Evolutionary conservation across 1,140 invertebrate genomes (phyloP), one percentile per base, ranked within the genome.

Genomic region (Drosophila ogumai): DNA sequence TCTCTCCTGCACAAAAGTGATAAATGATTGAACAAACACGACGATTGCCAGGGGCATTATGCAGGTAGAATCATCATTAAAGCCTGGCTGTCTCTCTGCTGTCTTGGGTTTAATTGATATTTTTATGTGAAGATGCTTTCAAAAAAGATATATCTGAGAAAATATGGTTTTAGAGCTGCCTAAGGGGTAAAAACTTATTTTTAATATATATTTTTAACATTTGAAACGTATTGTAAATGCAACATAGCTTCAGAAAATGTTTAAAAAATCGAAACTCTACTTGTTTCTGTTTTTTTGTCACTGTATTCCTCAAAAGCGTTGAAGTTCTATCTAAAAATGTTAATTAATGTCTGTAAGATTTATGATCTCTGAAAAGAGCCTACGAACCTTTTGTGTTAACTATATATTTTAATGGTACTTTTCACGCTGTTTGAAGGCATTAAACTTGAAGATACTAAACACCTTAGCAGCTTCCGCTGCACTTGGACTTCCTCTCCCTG

Each of bases 61-160:
- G 68, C 68, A 71, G 68, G 68, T 58, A 71, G 52, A 72, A 71
- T 54, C 68, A 72, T 71, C 68, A 71, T 72, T 72, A 72, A 49
- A 58, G 34, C 19, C 68, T 6, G 17, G 17, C 28, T 52, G 50
- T 54, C 50, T 36, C 13, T 36, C 12, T 47, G 68, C 55, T 66
- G 65, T 72, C 68, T 32, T 28, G n/a, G 15, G 17, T 71, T 72
- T 72, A 72, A 72, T 72, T 72, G 68, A 69, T 71, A 72, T 58
- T 72, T 72, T 71, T 34, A 55, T 49, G 66, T 50, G 52, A 71
- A 58, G 41, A 59, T 22, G 60, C 43, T 60, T 15, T 34, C 12
- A 36, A 13, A 12, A 1, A 22, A 36, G 50, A 10, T 15, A 15
- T 22, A 9, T 22, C 17, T 5, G 19, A 13, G 12, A 34, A 34